Percentiles rank a stretch among this genome's conserved stretches.
phyloP scores from a whole-genome alignment of 30 jellyfish, hydroid and myxozoan genomes.

The Aurelia coerulea region DNA sequence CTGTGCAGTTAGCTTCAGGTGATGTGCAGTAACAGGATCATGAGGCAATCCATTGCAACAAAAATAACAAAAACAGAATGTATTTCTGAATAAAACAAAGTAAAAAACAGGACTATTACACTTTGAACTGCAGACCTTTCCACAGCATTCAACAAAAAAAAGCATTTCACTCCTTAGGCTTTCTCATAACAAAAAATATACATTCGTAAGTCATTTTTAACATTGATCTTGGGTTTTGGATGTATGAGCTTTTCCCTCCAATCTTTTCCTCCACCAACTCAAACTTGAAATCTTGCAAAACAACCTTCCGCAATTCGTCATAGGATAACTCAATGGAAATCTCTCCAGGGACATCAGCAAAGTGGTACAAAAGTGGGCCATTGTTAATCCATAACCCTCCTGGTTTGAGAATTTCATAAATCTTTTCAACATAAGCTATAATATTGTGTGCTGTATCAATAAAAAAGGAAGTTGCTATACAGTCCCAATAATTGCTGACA shows the following conservation, averaged over 20 bases:
- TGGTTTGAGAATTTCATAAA: constrained; percentile 75
- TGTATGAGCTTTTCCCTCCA: constrained; percentile 64
- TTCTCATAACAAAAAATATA: constrained; percentile 91
- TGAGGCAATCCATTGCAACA: no score
- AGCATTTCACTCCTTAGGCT: constrained; percentile 11
- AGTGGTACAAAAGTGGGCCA: constrained; percentile 98
- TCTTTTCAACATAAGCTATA: constrained; percentile 87
- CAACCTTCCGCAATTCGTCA: constrained; percentile 81
- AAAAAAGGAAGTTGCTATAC: constrained; percentile 91
- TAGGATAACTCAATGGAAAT: constrained; percentile 83
- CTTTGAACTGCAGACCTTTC: no score
- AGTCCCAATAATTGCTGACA: constrained; percentile 63
- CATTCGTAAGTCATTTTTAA: constrained; percentile 79
- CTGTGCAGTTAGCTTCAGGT: no score
- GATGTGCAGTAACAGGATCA: no score
- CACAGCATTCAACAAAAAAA: no score
- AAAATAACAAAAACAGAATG: no score
- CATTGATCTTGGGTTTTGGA: constrained; percentile 84
- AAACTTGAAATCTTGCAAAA: constrained; percentile 73
- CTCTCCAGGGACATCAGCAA: constrained; percentile 89
- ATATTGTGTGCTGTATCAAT: constrained; percentile 98
- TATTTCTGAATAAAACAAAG: no score
- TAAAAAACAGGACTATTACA: no score
- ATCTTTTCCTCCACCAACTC: constrained; percentile 68
- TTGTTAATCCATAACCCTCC: constrained; percentile 98